Evolutionary conservation across 2,113 vertebrate species (phyloP), one percentile per base, ranked within the genome.

Genomic region (Campylomormyrus numenius): DNA sequence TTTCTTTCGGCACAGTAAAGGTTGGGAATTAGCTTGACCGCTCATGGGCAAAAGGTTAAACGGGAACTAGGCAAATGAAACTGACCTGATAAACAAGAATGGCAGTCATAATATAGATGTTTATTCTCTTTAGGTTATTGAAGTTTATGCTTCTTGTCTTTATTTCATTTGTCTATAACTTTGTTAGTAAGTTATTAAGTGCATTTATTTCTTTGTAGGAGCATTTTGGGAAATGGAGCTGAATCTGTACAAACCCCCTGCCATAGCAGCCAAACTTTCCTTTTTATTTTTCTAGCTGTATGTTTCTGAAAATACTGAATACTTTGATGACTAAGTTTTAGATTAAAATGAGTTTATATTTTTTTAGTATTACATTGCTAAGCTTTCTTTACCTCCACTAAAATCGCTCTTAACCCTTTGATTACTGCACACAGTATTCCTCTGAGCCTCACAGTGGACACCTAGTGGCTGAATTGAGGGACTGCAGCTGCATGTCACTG

Each of bases 381-480:
- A 42, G 11, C 74, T 77, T 77, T 42, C 4, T 77, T 80, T 21
- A 80, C 74, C 35, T 42, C 15, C 80, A 48, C 21, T 46, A 85
- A 48, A 46, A 85, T 48, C 3, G 3, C 24, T 85, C 24, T 85
- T 85, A 45, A 31, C 49, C 27, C 46, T 39, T 42, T 62, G 27
- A 31, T 88, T 53, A 87, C 58, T 31, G 24, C 10, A 1, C 19
- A 77, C 13, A 5, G n/a, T 87, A 24, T 42, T 31, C 56, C 85
- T 77, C 62, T 49, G 66, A 91, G 84, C 87, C 86, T 52, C 90
- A 90, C 58, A 88, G 89, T 90, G 91, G 92, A 91, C 92, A 89
- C 90, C 92, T 91, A 89, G 90, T 93, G 92, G 92, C 24, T 52
- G 84, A 83, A 19, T 9, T 39, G 49, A 27, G 80, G 45, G 85